Conservation (phyloP, 2,888 invertebrate genomes). For the Diarsia mendica region DNA sequence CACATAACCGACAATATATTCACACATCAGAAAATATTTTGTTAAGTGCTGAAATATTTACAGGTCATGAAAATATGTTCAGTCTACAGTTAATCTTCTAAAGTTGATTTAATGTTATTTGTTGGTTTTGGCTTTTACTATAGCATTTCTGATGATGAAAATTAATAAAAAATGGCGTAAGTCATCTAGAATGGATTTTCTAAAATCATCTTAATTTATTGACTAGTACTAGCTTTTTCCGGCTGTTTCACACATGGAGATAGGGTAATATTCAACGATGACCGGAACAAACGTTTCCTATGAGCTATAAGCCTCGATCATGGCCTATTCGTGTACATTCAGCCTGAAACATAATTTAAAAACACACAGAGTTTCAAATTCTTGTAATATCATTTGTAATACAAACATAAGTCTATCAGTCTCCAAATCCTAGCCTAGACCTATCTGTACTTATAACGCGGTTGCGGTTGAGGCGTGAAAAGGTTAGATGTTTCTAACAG, state of each 20-base stretch:
- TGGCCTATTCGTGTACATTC: no score
- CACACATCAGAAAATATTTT: conserved; percentile 45
- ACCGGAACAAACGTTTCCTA: background rate
- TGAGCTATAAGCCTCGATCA: no score
- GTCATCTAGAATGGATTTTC: background rate
- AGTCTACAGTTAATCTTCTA: conserved; percentile 21
- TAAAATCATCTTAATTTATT: background rate
- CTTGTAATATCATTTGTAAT: no score
- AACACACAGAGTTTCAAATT: no score
- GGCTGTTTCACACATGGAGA: background rate
- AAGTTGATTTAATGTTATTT: conserved; percentile 24
- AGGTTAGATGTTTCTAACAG: no score
- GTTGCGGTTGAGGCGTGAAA: no score
- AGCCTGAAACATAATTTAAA: no score
- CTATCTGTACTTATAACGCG: no score
- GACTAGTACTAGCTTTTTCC: background rate
- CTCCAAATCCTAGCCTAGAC: no score
- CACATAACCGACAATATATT: conserved; percentile 33
- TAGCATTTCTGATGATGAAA: conserved; percentile 11
- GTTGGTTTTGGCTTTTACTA: conserved; percentile 7
- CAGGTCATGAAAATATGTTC: conserved; percentile 42
- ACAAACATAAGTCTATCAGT: no score
- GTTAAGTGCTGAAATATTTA: conserved; percentile 53
- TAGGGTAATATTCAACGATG: background rate
- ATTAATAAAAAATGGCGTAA: background rate